Evolutionary conservation across 2,797 vertebrate species (phyloP).

Genomic region (Channallabes apus): DNA sequence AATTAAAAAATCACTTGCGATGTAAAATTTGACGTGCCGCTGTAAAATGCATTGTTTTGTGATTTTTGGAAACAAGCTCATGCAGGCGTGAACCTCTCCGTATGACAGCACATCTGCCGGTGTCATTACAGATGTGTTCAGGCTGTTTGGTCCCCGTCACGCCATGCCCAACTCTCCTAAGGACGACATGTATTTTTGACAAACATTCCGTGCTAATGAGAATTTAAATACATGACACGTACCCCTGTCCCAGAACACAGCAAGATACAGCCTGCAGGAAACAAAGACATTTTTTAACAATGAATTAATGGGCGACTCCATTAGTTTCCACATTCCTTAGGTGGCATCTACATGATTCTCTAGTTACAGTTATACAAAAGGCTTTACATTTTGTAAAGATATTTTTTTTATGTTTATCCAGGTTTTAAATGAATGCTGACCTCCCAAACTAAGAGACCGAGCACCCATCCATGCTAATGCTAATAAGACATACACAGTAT

Average conservation of each 20-base stretch:
- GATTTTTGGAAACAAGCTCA: neutral
- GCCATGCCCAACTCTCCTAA: constrained; percentile 7
- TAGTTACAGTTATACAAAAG: neutral
- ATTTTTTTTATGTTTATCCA: neutral
- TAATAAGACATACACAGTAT: neutral
- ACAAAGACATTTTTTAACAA: neutral
- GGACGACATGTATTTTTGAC: constrained; percentile 21
- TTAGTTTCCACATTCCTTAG: neutral
- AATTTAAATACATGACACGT: constrained; percentile 9
- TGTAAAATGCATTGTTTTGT: neutral
- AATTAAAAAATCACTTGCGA: neutral
- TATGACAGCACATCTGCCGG: constrained; percentile 6
- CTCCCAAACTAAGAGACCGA: neutral
- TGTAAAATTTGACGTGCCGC: neutral
- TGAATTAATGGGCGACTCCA: neutral
- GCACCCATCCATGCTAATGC: neutral
- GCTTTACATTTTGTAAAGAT: neutral
- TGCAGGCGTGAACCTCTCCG: neutral
- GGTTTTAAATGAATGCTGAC: neutral
- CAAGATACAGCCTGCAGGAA: constrained; percentile 11
- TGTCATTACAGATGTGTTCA: constrained; percentile 19
- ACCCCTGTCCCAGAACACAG: neutral
- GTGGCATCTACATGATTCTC: neutral
- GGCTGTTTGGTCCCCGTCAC: constrained; percentile 25
- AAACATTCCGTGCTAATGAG: constrained; percentile 27